Evolutionary conservation across 2,888 invertebrate species (phyloP).

Genomic region (Margaritifera margaritifera): DNA sequence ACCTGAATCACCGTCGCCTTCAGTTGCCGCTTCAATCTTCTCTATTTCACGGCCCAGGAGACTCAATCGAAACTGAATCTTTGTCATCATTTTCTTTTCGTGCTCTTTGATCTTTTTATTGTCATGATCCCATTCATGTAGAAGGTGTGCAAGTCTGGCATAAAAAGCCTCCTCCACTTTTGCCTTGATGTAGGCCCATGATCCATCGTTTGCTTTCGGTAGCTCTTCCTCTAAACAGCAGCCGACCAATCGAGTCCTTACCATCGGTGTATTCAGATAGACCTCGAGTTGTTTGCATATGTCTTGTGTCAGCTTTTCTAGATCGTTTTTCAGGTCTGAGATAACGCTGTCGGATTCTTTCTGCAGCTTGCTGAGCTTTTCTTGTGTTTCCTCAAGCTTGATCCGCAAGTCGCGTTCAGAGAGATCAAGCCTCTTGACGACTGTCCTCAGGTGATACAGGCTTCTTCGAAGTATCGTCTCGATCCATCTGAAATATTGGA

Average conservation of each 20-base stretch:
- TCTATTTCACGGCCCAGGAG: conserved; percentile 47
- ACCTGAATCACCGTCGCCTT: not conserved
- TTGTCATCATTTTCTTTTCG: conserved; percentile 32
- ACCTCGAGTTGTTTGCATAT: conserved; percentile 23
- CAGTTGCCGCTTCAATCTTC: conserved; percentile 36
- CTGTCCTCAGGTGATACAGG: conserved; percentile 48
- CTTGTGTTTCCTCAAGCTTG: conserved; percentile 27
- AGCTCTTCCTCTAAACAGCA: conserved; percentile 37
- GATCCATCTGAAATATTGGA: conserved; percentile 48
- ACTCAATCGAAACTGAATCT: conserved; percentile 42
- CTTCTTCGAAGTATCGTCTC: conserved; percentile 50
- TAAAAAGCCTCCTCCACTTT: conserved; percentile 31
- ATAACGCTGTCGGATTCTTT: conserved; percentile 37
- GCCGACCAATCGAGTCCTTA: conserved; percentile 28
- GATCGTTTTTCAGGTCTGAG: conserved; percentile 21
- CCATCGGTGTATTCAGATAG: conserved; percentile 32
- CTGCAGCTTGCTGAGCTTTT: conserved; percentile 40
- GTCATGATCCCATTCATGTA: conserved; percentile 45
- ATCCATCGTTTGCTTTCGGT: conserved; percentile 22
- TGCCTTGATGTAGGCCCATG: conserved; percentile 36
- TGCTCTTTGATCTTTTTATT: conserved; percentile 27
- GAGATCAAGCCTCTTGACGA: conserved; percentile 49
- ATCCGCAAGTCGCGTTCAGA: conserved; percentile 44
- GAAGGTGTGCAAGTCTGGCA: conserved; percentile 33
- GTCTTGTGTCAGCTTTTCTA: conserved; percentile 31